Base-by-base conservation (phyloP, 2,888 invertebrate species). In the Cacoxenus indagator region DNA sequence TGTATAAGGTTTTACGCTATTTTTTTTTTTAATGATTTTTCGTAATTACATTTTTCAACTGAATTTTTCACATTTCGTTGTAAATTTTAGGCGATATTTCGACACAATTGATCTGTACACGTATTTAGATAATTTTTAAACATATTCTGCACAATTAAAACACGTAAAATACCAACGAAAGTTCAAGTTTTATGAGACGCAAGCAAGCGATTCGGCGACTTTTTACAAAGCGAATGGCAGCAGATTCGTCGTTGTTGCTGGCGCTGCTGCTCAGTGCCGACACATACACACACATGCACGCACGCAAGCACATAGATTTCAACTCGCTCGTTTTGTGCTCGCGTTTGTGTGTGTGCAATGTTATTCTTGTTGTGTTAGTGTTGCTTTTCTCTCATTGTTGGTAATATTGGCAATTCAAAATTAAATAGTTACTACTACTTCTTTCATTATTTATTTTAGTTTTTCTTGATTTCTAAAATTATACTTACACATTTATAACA, bases 401-500 rank as follows among this genome's bases (percentile, higher is more conserved):
- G 31, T 45, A 64, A 46, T 45, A 61, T 46, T 46, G 24, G 8
- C 59, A 31, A 59, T 26, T 31, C 17, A 26, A 26, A 22, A 57
- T 22, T 59, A 59, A 24, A 22, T 17, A 43, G 22, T 37, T 11
- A 37, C 37, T 37, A 37, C 37, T n/a, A 19, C 19, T 14, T 45
- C 43, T 62, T 46, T 43, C 24, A 26, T 27, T 57, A 62, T 43
- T 26, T 27, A 19, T 27, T 48, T 31, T 31, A 27, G 3, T 29
- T 19, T 26, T 31, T 8, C 22, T 24, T 62, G 19, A 37, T 24
- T 51, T 24, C 37, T 46, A 31, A 51, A 26, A 8, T 5, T 37
- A 37, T 75, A 78, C 77, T 77, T 76, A 76, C 78, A 66, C 75
- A 77, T 77, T 78, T 73, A 78, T 72, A 77, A 75, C 77, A 78